Conservation (phyloP, 1,140 invertebrate genomes). For the Calliopsis andreniformis region DNA sequence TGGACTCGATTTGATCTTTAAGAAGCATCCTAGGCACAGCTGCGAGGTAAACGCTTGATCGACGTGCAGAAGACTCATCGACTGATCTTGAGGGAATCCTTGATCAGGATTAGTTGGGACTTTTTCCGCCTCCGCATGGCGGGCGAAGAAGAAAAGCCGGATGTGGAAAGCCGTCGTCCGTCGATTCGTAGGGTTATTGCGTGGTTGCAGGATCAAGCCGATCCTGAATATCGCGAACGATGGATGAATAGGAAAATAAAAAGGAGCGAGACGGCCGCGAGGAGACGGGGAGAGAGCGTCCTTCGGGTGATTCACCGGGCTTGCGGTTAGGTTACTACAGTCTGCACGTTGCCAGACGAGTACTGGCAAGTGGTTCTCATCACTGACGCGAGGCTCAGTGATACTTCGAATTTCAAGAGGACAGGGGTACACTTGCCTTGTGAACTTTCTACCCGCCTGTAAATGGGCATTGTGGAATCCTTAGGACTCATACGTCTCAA, state of each 20-base stretch:
- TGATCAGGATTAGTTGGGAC: slow-evolving; percentile 14
- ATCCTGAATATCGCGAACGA: slow-evolving; percentile 47
- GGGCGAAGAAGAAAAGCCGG: background rate
- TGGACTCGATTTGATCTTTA: too few relatives aligned
- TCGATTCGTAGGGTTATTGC: slow-evolving; percentile 17
- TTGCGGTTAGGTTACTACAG: slow-evolving; percentile 61
- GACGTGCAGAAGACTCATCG: too few relatives aligned
- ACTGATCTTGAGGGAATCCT: background rate
- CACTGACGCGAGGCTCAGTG: slow-evolving; percentile 3
- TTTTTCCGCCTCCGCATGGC: background rate
- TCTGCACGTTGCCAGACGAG: slow-evolving; percentile 45
- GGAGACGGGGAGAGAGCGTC: slow-evolving; percentile 44
- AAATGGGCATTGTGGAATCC: too few relatives aligned
- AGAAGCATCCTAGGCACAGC: too few relatives aligned
- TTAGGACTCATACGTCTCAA: too few relatives aligned
- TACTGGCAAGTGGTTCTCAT: slow-evolving; percentile 53
- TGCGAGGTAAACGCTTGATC: too few relatives aligned
- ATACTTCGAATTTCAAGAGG: slow-evolving; percentile 5
- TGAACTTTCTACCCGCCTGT: too few relatives aligned
- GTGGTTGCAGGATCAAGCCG: slow-evolving; percentile 19
- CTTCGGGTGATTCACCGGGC: slow-evolving; percentile 73
- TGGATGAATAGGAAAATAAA: slow-evolving; percentile 24
- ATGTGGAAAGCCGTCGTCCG: background rate
- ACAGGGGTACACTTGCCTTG: too few relatives aligned
- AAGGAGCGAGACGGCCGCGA: slow-evolving; percentile 22